A percentile compares a stretch with the other conserved stretches of the same genome.
phyloP scores from a whole-genome alignment of 2,797 vertebrate species.

The Kryptolebias ocellatus region DNA sequence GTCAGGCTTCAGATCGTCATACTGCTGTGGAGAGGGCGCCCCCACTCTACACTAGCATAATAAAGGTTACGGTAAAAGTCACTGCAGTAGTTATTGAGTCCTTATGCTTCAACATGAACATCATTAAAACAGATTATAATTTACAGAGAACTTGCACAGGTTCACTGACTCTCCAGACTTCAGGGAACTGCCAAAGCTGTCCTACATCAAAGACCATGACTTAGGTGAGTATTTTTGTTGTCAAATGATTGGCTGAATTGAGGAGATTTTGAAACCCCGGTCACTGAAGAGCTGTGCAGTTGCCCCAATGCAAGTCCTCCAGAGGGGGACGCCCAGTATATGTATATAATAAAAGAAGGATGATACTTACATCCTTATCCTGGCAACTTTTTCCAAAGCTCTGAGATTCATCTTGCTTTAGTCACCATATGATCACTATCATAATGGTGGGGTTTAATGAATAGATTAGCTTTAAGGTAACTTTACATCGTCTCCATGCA shows the following conservation, averaged over 20 bases:
- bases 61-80: constrained; percentile 88
- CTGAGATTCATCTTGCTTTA: constrained; percentile 99
- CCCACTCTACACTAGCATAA: constrained; percentile 87
- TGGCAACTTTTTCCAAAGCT: constrained; percentile 99
- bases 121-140: constrained; percentile 83
- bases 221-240: neutral
- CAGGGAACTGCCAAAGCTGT: constrained; percentile 18
- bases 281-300: constrained; percentile 82
- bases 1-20: constrained; percentile 93
- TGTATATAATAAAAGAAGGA: constrained; percentile 97
- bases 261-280: constrained; percentile 5
- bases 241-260: constrained; percentile 19
- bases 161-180: constrained; percentile 90
- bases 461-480: constrained; percentile 99
- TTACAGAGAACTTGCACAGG: constrained; percentile 94
- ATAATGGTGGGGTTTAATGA: constrained; percentile 99
- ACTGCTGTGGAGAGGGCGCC: constrained; percentile 99
- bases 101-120: constrained; percentile 74
- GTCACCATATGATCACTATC: constrained; percentile 99
- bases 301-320: constrained; percentile 98
- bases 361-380: constrained; percentile 99
- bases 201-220: constrained; percentile 1
- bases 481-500: constrained; percentile 99
- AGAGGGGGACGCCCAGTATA: constrained; percentile 97
- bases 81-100: constrained; percentile 89